A percentile compares a stretch with the other conserved stretches of the same genome.
These are phyloP conservation scores for Vidua chalybeata DNA, from an alignment of 2,113 vertebrate species.

Conservation along the genomic window DNA sequence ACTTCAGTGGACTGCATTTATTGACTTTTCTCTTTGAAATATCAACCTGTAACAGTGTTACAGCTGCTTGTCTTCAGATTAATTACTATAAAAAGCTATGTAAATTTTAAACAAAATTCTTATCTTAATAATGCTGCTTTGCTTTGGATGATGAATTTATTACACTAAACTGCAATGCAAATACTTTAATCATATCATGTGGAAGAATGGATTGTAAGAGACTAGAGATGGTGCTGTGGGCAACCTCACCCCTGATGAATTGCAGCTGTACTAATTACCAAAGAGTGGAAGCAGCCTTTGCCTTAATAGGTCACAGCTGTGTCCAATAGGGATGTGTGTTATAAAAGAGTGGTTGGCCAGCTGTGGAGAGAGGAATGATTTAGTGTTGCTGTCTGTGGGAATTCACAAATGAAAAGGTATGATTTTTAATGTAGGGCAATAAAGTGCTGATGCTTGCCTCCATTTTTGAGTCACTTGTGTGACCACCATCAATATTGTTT, in stretches of 20 bases:
- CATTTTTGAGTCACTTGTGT: not conserved
- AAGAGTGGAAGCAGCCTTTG: not conserved
- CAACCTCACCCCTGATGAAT: not conserved
- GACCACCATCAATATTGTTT: not conserved
- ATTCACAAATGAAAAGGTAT: not conserved
- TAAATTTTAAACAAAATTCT: not conserved
- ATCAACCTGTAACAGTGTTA: not conserved
- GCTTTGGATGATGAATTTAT: not conserved
- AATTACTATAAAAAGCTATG: not conserved
- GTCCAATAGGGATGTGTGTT: not conserved
- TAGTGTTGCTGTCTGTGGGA: not conserved
- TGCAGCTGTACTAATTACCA: not conserved
- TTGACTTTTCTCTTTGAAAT: not conserved
- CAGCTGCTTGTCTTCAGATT: not conserved
- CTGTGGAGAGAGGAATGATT: not conserved
- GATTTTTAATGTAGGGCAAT: not conserved
- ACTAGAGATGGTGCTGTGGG: not conserved
- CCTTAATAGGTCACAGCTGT: not conserved
- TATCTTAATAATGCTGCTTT: not conserved
- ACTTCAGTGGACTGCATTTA: not conserved
- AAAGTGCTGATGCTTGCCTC: not conserved
- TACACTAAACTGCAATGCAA: not conserved
- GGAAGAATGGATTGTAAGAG: not conserved
- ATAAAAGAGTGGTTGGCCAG: not conserved
- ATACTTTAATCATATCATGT: not conserved